These are phyloP conservation scores for Psettodes erumei DNA, from an alignment of 2,113 vertebrate species.

Conservation along the genomic window DNA sequence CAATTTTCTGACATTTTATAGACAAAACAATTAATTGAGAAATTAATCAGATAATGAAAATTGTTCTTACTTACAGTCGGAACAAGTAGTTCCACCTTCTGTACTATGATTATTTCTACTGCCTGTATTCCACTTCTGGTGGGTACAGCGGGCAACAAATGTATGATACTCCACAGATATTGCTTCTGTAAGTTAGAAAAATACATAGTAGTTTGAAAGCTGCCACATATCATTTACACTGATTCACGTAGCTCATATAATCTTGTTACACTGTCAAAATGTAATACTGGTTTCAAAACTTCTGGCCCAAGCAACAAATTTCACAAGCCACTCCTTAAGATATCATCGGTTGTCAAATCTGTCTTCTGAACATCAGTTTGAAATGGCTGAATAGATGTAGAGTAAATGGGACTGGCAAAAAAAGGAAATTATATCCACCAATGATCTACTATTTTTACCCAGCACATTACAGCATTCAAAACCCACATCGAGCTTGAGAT, in stretches of 20 bases:
- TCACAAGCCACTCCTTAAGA: slow-evolving; percentile 11
- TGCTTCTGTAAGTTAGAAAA: no score
- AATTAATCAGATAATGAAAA: neutral
- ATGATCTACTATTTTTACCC: slow-evolving; percentile 38
- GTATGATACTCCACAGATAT: neutral
- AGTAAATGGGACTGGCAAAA: slow-evolving; percentile 25
- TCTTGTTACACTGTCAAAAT: slow-evolving; percentile 11
- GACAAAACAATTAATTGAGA: neutral
- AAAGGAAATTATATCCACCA: slow-evolving; percentile 34
- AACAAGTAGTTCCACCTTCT: neutral
- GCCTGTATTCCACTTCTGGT: neutral
- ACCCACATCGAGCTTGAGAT: slow-evolving; percentile 4
- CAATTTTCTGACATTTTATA: neutral
- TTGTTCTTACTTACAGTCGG: neutral
- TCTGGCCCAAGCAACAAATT: slow-evolving; percentile 20
- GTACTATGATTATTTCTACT: neutral
- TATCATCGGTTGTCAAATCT: slow-evolving; percentile 17
- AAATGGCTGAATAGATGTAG: slow-evolving; percentile 28
- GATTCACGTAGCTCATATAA: neutral
- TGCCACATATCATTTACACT: no score
- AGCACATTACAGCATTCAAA: neutral
- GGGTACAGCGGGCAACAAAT: neutral
- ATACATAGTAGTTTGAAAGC: no score
- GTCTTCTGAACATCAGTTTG: slow-evolving; percentile 8
- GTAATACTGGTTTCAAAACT: slow-evolving; percentile 17